Evolutionary conservation across 2,113 vertebrate species (phyloP).

Genomic region (Etheostoma cragini): DNA sequence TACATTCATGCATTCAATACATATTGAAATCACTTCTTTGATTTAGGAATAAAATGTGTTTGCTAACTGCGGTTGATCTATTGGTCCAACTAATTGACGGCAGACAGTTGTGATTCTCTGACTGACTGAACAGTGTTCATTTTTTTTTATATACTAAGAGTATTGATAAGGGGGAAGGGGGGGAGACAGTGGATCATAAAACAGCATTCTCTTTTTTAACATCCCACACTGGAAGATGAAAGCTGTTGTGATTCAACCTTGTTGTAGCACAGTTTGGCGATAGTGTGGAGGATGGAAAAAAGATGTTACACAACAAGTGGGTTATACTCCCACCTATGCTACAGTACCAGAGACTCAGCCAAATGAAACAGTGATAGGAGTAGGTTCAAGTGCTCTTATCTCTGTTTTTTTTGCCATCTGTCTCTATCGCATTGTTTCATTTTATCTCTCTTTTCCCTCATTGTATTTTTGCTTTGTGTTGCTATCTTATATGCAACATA

Average conservation of each 20-base stretch:
- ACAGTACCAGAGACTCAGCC: conserved; percentile 49
- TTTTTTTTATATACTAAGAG: neutral
- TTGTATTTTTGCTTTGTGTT: neutral
- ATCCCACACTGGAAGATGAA: conserved; percentile 50
- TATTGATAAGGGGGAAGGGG: neutral
- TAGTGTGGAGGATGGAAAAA: conserved; percentile 71
- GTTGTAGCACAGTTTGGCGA: conserved; percentile 55
- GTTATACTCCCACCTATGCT: conserved; percentile 66
- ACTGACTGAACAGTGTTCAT: neutral
- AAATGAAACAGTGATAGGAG: conserved; percentile 58
- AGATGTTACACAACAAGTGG: conserved; percentile 73
- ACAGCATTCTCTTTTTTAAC: neutral
- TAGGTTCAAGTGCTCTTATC: conserved; percentile 56
- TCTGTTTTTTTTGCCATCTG: conserved; percentile 55
- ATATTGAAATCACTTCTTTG: neutral
- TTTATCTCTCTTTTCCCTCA: conserved; percentile 15
- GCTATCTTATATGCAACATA: neutral
- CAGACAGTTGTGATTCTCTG: neutral
- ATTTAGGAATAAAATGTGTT: neutral
- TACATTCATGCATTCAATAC: neutral
- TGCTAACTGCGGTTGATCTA: neutral
- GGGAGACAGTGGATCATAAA: neutral
- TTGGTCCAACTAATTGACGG: neutral
- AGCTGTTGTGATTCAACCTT: conserved; percentile 62
- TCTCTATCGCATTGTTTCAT: conserved; percentile 36